Conservation (phyloP, 2,113 vertebrate species). For the Thymallus thymallus region DNA sequence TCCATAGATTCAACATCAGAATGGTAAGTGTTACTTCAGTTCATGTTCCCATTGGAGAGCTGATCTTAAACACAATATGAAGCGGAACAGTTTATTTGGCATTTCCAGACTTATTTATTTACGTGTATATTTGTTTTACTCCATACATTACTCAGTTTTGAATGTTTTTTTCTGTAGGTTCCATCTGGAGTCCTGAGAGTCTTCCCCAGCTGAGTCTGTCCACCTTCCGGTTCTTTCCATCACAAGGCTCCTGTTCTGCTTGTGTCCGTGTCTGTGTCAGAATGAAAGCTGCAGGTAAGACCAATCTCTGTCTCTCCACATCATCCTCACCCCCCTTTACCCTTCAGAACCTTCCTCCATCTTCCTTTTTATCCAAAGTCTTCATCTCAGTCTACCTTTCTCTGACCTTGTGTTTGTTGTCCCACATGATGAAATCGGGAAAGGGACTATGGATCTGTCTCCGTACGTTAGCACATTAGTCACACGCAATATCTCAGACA, state of each 20-base stretch:
- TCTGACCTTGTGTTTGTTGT: no score
- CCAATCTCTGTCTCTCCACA: not conserved
- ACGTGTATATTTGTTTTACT: no score
- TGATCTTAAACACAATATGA: no score
- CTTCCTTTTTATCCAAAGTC: no score
- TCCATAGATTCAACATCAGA: not conserved
- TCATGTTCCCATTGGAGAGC: not conserved
- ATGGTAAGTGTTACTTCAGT: not conserved
- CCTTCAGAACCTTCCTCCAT: no score
- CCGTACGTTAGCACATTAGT: no score
- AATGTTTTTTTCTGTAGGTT: not conserved
- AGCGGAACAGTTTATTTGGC: not conserved
- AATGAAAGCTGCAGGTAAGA: slow-evolving; percentile 43
- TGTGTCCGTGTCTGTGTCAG: slow-evolving; percentile 35
- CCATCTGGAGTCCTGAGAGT: not conserved
- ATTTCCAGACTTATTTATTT: not conserved
- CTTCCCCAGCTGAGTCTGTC: slow-evolving; percentile 41
- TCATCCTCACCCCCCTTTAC: not conserved
- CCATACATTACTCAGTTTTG: not conserved
- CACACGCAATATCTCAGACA: no score
- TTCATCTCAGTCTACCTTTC: no score
- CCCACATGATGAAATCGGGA: no score
- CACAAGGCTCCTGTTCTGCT: not conserved
- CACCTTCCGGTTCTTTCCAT: accelerated
- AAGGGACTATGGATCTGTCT: no score